Percentiles rank a stretch among this genome's conserved stretches.
These are phyloP conservation scores for Channallabes apus DNA, from an alignment of 2,797 vertebrate genomes.

Conservation along the genomic window DNA sequence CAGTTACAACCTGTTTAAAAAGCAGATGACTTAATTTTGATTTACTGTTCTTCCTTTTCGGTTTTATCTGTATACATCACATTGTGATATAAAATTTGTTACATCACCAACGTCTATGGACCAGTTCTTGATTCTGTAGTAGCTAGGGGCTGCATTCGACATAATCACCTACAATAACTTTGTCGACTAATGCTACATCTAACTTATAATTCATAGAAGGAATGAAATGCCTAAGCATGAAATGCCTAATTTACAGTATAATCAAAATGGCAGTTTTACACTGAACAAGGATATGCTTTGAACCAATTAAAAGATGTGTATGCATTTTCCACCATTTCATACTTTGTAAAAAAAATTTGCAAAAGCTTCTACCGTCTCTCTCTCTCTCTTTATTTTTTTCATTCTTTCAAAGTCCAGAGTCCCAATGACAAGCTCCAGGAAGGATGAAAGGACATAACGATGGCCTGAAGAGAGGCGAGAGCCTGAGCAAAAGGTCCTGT, in stretches of 20 bases:
- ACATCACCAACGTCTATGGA: background rate
- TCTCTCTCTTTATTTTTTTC: no score
- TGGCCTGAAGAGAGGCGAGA: constrained; percentile 29
- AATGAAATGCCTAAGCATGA: background rate
- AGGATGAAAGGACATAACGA: constrained; percentile 23
- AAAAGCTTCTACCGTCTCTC: no score
- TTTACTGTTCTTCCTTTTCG: background rate
- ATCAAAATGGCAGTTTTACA: background rate
- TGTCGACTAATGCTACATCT: background rate
- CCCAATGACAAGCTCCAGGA: constrained; percentile 40
- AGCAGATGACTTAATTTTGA: background rate
- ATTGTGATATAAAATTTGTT: background rate
- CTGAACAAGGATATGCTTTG: background rate
- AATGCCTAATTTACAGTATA: background rate
- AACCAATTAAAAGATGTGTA: background rate
- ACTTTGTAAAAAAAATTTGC: no score
- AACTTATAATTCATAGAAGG: background rate
- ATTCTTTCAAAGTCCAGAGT: background rate
- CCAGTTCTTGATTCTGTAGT: background rate
- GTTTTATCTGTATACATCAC: background rate
- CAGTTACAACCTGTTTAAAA: background rate
- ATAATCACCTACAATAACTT: background rate
- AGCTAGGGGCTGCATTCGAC: background rate
- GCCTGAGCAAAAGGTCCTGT: background rate
- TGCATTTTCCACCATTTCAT: no score